phyloP scores from a whole-genome alignment of 2,888 invertebrate species.

The Dryococelus australis region DNA sequence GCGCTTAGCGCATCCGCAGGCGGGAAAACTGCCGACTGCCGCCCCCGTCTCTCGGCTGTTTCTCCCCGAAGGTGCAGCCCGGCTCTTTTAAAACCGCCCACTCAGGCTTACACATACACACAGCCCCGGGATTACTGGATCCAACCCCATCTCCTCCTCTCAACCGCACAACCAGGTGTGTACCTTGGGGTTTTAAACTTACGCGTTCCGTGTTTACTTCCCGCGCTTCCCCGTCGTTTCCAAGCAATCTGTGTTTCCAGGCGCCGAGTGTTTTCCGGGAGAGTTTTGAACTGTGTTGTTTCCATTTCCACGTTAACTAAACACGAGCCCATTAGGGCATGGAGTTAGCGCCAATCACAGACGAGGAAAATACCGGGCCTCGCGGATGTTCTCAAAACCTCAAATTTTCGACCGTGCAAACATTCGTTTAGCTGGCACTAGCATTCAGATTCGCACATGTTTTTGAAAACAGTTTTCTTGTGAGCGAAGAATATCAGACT shows the following conservation, averaged over 20 bases:
- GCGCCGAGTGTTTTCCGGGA: neutral
- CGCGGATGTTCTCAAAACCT: no score
- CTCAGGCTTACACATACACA: neutral
- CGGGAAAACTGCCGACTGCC: neutral
- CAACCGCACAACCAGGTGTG: neutral
- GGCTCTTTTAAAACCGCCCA: neutral
- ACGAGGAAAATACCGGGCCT: no score
- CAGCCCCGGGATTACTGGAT: neutral
- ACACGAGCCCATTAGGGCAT: no score
- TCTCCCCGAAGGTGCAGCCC: neutral
- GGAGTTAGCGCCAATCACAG: no score
- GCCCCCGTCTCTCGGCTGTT: neutral
- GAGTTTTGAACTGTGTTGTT: no score
- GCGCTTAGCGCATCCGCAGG: neutral
- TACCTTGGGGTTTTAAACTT: neutral
- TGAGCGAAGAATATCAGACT: no score
- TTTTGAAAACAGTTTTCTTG: no score
- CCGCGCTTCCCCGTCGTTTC: neutral
- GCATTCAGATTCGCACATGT: no score
- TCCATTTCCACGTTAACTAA: no score
- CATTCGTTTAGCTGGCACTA: no score
- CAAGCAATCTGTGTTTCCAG: neutral
- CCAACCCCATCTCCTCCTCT: neutral
- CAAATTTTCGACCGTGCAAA: no score
- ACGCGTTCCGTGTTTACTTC: neutral